Percentiles rank a stretch among this genome's conserved stretches.
Evolutionary conservation across 2,797 vertebrate species (phyloP).

Genomic region (Notolabrus celidotus): DNA sequence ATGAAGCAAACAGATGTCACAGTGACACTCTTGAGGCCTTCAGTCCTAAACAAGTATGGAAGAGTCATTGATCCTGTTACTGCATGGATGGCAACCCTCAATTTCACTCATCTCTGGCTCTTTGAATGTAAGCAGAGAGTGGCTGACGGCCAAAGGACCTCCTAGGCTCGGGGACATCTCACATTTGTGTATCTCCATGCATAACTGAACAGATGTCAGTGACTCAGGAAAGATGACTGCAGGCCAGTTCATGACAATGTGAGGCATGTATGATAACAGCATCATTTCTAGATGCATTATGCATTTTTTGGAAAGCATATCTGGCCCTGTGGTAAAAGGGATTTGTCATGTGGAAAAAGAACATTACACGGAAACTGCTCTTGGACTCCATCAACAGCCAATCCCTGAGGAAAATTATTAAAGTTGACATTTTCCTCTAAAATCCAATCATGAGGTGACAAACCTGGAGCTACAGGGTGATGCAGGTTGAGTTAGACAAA

Average conservation of each 20-base stretch:
- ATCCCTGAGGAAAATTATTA: slow-evolving; percentile 24
- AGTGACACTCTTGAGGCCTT: slow-evolving; percentile 56
- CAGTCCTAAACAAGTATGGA: slow-evolving; percentile 59
- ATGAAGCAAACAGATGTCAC: slow-evolving; percentile 69
- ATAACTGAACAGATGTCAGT: neutral
- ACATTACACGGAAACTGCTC: neutral
- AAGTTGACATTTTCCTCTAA: slow-evolving; percentile 32
- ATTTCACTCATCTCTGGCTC: slow-evolving; percentile 47
- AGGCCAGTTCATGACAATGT: too few relatives aligned
- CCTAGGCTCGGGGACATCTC: neutral
- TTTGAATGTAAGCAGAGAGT: slow-evolving; percentile 28
- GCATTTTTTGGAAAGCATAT: slow-evolving; percentile 1
- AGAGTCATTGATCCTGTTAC: slow-evolving; percentile 60
- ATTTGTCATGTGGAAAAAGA: neutral
- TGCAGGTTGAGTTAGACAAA: slow-evolving; percentile 15
- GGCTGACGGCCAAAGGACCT: neutral
- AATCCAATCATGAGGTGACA: slow-evolving; percentile 19
- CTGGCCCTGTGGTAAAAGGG: neutral
- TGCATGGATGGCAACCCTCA: slow-evolving; percentile 57
- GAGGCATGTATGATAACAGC: neutral
- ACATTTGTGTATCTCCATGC: neutral
- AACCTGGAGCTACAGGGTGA: slow-evolving; percentile 14
- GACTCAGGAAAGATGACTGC: neutral
- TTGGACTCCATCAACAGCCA: slow-evolving; percentile 6
- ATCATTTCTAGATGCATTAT: neutral